These are phyloP conservation scores for Cyanistes caeruleus DNA, from an alignment of 2,113 vertebrate species.

Conservation along the genomic window DNA sequence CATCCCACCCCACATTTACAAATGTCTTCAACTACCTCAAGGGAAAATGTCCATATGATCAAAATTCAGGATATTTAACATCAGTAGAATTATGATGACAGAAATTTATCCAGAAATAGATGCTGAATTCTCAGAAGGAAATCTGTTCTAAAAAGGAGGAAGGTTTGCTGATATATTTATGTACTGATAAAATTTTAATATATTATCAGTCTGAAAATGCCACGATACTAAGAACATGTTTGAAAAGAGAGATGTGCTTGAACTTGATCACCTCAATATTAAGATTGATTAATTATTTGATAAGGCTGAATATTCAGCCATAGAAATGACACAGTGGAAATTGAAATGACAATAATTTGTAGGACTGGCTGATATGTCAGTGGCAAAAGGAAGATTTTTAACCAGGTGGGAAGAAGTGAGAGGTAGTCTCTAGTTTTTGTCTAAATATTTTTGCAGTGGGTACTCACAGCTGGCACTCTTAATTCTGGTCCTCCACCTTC, in stretches of 20 bases:
- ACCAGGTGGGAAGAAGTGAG: not conserved
- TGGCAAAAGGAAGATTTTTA: not conserved
- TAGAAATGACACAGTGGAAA: not conserved
- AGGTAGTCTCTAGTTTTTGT: not conserved
- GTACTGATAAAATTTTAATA: not conserved
- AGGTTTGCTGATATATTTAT: not conserved
- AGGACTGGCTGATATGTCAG: not conserved
- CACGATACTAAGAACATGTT: not conserved
- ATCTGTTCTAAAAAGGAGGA: not conserved
- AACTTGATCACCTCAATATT: not conserved
- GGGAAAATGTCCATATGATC: not conserved
- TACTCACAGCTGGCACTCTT: not conserved
- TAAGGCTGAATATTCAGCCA: not conserved
- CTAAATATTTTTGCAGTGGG: not conserved
- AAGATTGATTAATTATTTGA: not conserved
- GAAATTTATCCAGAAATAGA: not conserved
- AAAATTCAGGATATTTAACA: conserved; percentile 20
- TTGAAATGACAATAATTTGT: not conserved
- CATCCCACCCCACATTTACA: not conserved
- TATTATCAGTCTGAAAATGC: not conserved
- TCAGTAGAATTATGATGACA: not conserved
- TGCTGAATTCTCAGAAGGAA: not conserved
- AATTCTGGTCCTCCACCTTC: not conserved
- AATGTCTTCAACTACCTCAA: not conserved
- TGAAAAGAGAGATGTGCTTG: not conserved